Evolutionary conservation across 2,797 vertebrate species (phyloP).

Genomic region (Rhodeus uyekii): DNA sequence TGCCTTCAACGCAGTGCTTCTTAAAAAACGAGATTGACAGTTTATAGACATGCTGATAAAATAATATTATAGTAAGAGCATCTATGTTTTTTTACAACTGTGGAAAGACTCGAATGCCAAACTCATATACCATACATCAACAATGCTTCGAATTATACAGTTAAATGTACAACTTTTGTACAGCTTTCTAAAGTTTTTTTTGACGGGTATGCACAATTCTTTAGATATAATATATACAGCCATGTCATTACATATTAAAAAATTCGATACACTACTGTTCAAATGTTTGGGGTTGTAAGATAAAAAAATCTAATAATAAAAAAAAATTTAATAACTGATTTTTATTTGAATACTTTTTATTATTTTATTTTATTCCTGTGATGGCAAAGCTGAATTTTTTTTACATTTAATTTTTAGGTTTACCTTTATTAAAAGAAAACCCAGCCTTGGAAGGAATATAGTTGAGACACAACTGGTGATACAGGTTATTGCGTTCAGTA

Average conservation of each 20-base stretch:
- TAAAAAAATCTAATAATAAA: no score
- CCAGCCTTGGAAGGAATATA: not conserved
- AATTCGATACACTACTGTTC: no score
- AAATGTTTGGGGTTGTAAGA: not conserved
- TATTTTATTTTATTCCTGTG: no score
- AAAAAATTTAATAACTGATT: no score
- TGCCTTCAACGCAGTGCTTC: not conserved
- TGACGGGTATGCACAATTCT: not conserved
- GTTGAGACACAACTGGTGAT: not conserved
- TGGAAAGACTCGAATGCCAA: not conserved
- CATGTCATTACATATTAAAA: not conserved
- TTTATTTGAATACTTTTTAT: not conserved
- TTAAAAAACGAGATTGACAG: not conserved
- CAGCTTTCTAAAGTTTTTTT: not conserved
- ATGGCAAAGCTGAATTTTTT: not conserved
- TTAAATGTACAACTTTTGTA: not conserved
- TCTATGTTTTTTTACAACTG: not conserved
- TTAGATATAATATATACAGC: not conserved
- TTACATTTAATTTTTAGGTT: not conserved
- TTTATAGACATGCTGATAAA: not conserved
- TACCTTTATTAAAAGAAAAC: not conserved
- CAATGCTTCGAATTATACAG: not conserved
- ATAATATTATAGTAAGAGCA: not conserved
- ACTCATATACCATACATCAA: not conserved
- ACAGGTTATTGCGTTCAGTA: conserved; percentile 23